These are phyloP conservation scores for Apotomis betuletana DNA, from an alignment of 2,888 invertebrate species.

Conservation along the genomic window DNA sequence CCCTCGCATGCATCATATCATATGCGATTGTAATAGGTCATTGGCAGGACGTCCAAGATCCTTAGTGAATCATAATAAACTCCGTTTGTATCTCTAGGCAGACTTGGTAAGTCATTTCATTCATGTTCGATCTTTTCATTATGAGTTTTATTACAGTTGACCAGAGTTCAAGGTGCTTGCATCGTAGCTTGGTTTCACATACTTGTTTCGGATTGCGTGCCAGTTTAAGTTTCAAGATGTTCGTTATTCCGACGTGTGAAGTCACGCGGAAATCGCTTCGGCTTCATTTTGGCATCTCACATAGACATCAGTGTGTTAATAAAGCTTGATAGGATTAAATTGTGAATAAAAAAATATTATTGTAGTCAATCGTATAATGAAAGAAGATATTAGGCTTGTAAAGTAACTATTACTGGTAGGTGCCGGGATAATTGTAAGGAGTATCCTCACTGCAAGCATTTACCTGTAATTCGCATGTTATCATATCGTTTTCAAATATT, in stretches of 20 bases:
- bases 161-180: not conserved
- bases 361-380: no score
- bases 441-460: no score
- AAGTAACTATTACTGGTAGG: no score
- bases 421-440: no score
- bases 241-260: conserved; percentile 44
- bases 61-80: conserved; percentile 55
- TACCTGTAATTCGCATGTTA: no score
- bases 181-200: conserved; percentile 18
- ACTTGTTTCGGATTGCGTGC: conserved; percentile 41
- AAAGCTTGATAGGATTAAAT: conserved; percentile 29
- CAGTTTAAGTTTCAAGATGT: conserved; percentile 43
- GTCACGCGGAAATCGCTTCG: conserved; percentile 56
- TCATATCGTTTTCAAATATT: no score
- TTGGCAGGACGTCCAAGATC: conserved; percentile 73
- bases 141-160: not conserved
- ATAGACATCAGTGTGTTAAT: conserved; percentile 46
- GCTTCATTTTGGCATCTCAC: conserved; percentile 49
- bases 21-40: conserved; percentile 69
- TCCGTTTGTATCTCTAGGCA: conserved; percentile 16
- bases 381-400: no score
- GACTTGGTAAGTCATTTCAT: not conserved
- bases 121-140: not conserved
- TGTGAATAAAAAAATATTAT: no score
- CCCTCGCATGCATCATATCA: conserved; percentile 37